phyloP scores from a whole-genome alignment of 1,140 invertebrate species.

The Mya arenaria region DNA sequence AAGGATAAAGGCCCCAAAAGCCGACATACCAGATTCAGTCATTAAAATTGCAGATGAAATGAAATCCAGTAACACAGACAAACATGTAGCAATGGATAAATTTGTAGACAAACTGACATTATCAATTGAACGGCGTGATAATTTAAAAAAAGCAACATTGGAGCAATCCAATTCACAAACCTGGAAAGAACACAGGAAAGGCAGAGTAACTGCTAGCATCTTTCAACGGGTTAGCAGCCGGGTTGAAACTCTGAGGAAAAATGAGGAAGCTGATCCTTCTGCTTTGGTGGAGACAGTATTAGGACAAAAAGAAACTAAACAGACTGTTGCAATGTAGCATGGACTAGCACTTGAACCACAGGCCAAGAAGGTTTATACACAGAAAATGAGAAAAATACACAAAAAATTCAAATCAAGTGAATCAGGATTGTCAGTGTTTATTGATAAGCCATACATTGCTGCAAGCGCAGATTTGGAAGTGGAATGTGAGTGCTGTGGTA shows the following conservation, averaged over 20 bases:
- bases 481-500: background rate
- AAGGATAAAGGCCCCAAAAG: background rate
- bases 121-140: no score
- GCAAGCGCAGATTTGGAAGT: conserved; percentile 1
- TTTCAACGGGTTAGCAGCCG: conserved; percentile 3
- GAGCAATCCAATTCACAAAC: background rate
- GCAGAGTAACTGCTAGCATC: conserved; percentile 12
- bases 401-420: background rate
- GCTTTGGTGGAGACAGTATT: background rate
- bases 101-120: background rate
- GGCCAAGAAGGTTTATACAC: background rate
- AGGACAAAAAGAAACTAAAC: background rate
- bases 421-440: background rate
- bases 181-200: background rate
- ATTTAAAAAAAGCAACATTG: background rate
- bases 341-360: background rate
- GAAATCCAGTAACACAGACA: background rate
- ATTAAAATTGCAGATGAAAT: background rate
- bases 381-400: background rate
- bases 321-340: conserved; percentile 5
- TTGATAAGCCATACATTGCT: background rate
- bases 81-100: background rate
- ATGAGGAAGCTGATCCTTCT: background rate
- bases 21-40: background rate
- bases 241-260: conserved; percentile 9